Evolutionary conservation across 2,113 vertebrate genomes (phyloP), one percentile per base, ranked within the genome.

Genomic region (Phyllopteryx taeniolatus): DNA sequence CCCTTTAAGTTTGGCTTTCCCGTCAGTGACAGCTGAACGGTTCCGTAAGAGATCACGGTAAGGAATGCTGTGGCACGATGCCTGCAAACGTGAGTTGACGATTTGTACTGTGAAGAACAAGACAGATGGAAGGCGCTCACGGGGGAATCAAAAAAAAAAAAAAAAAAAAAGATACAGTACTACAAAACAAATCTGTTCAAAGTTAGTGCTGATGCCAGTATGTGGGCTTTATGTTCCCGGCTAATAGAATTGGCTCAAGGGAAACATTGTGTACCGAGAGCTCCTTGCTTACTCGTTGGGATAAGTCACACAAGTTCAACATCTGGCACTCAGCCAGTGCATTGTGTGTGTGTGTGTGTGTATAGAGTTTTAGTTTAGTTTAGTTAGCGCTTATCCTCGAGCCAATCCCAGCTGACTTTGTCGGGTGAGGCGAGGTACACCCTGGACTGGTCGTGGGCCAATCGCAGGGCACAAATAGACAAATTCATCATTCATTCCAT

Each of bases 81-180:
- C 27, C 51, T 76, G 47, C 31, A 59, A 73, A 49, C 78, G 43
- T 42, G 20, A 12, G 53, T 61, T 22, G 10, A 56, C 7, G 67
- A 35, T 39, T 64, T 15, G 46, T 47, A 1, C 67, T 49, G 60
- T 65, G 56, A n/a, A 8, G 33, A 43, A 5, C 43, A 35, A 35
- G 2, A 67, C 53, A 49, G 3, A 63, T 53, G 13, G 44, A 75
- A n/a, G 39, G 9, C 69, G 6, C 56, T 27, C 56, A 27, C 11
- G 53, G 56, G 7, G 56, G 56, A 27, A 12, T 47, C 46, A 39
- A 39, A n/a, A n/a, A 9, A 14, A 19, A 17, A 27, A 42, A n/a
- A n/a, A n/a, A n/a, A n/a, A 42, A 66, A 44, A 49, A 2, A 2
- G n/a, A 44, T 4, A 49, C 2, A 59, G 31, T 19, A 42, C 49